Base-by-base conservation (phyloP, 1,140 invertebrate genomes). In the Pararge aegeria region DNA sequence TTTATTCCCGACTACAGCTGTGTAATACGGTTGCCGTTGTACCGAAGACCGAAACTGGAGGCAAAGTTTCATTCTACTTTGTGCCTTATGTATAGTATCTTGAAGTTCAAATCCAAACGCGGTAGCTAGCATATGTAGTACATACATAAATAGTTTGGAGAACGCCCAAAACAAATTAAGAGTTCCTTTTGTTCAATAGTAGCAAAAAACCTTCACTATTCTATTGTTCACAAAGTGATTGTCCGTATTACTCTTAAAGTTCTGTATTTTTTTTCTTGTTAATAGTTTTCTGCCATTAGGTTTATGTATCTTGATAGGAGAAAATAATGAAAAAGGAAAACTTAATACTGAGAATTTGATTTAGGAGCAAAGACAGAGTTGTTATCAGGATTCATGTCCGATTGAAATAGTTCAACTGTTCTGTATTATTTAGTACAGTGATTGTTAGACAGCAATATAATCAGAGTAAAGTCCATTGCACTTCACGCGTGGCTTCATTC, bases 91-190 rank as follows among this genome's bases (percentile, higher is more conserved):
- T n/a, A 7, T 5, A 21, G 12, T n/a, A 15, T 9, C n/a, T 13
- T 51, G 30, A 38, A 19, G 37, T 37, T 21, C n/a, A 42, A 9
- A 21, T 9, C 18, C 15, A 1, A 18, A 27, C 20, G 24, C n/a
- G 5, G 3, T 15, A 29, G 6, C 13, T 4, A 24, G n/a, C 20
- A 52, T 19, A 4, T 44, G 37, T 30, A 55, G 37, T 51, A 59
- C 38, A 20, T 50, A 44, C 62, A 64, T 50, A 55, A 64, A 64
- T 59, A 64, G 52, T 29, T 64, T 64, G 62, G 56, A 64, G 34
- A 44, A 42, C 34, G 62, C 57, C 62, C 56, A 64, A 64, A 64
- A 64, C 46, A 58, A 51, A 64, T 64, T 64, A 59, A 58, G 48
- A 61, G 44, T 66, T 61, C 46, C 55, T 55, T 61, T 66, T 53